phyloP scores from a whole-genome alignment of 2,797 vertebrate species.

The Melanotaenia maccullochi region DNA sequence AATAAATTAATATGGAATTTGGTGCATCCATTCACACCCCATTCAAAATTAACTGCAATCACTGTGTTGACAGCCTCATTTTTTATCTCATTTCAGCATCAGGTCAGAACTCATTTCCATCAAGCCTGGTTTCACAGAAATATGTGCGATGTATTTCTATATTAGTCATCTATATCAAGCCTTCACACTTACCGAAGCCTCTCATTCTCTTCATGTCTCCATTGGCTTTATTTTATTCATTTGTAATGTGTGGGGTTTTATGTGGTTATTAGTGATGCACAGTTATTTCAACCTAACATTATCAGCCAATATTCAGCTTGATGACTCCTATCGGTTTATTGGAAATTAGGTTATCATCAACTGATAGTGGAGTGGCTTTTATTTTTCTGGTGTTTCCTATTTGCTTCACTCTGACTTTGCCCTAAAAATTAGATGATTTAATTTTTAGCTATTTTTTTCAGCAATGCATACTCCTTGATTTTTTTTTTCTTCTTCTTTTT shows the following conservation, averaged over 20 bases:
- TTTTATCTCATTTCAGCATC: slow-evolving; percentile 7
- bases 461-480: neutral
- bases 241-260: neutral
- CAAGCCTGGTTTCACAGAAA: neutral
- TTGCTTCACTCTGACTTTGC: neutral
- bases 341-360: neutral
- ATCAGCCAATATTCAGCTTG: neutral
- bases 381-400: neutral
- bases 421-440: neutral
- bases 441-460: neutral
- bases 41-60: neutral
- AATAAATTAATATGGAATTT: neutral
- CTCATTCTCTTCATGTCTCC: neutral
- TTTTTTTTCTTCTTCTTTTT: neutral
- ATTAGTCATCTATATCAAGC: neutral
- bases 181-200: neutral
- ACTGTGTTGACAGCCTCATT: neutral
- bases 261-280: neutral
- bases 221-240: neutral
- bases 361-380: neutral
- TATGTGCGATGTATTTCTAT: neutral
- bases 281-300: neutral
- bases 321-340: neutral
- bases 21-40: neutral
- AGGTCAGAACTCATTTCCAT: neutral